Percentiles rank a stretch among this genome's conserved stretches.
These are phyloP conservation scores for Ephestia elutella DNA, from an alignment of 1,140 invertebrate species.

Conservation along the genomic window DNA sequence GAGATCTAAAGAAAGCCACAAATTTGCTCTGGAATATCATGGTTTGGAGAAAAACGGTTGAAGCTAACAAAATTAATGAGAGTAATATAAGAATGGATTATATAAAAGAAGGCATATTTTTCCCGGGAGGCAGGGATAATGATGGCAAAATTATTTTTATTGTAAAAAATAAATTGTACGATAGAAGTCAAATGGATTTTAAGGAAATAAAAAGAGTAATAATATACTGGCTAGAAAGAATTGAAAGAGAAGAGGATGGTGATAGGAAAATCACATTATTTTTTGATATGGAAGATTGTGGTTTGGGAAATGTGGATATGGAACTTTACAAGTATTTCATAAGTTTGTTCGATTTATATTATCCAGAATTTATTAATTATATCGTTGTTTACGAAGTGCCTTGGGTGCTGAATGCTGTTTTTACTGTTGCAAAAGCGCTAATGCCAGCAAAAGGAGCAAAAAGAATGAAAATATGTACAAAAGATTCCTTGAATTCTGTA, in stretches of 20 bases:
- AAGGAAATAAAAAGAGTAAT: no score
- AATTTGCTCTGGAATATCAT: constrained; percentile 85
- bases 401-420: constrained; percentile 94
- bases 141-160: no score
- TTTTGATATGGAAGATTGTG: constrained; percentile 64
- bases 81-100: constrained; percentile 81
- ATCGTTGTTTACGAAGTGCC: constrained; percentile 96
- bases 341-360: constrained; percentile 90
- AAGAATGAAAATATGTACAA: no score
- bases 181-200: no score
- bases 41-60: constrained; percentile 87
- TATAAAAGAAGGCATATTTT: constrained; percentile 84
- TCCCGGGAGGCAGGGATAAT: constrained; percentile 78
- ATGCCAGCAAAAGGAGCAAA: no score
- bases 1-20: no score
- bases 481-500: no score
- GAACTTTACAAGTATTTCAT: constrained; percentile 91
- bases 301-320: constrained; percentile 91
- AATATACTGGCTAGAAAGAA: no score
- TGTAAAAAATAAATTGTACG: no score
- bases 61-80: constrained; percentile 85
- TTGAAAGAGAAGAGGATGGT: constrained; percentile 87
- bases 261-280: constrained; percentile 45
- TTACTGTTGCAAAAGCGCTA: constrained; percentile 49
- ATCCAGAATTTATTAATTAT: constrained; percentile 92